Evolutionary conservation across 2,888 invertebrate genomes (phyloP).

Genomic region (Cetonia aurata): DNA sequence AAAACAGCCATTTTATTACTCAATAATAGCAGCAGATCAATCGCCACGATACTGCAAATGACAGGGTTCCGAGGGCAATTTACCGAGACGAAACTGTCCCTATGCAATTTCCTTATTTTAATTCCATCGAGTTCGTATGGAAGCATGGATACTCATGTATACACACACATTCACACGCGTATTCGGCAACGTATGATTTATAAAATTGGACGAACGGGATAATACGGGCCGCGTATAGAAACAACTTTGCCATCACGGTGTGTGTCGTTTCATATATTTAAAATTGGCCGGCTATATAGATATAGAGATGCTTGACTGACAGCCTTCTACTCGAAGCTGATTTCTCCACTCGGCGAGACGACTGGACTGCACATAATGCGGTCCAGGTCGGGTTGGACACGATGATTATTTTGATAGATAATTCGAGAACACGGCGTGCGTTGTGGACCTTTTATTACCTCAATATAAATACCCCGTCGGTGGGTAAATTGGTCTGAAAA

Average conservation of each 20-base stretch:
- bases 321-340: slow-evolving; percentile 28
- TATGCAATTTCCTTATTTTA: slow-evolving; percentile 55
- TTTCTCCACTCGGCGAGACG: slow-evolving; percentile 42
- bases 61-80: slow-evolving; percentile 55
- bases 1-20: slow-evolving; percentile 57
- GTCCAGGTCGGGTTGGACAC: slow-evolving; percentile 46
- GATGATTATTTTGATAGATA: slow-evolving; percentile 52
- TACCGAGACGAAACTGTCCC: slow-evolving; percentile 47
- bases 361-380: slow-evolving; percentile 36
- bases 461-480: slow-evolving; percentile 47
- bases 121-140: slow-evolving; percentile 44
- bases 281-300: slow-evolving; percentile 45
- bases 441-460: slow-evolving; percentile 47
- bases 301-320: slow-evolving; percentile 28
- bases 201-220: slow-evolving; percentile 55
- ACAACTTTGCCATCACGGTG: too few species aligned
- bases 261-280: slow-evolving; percentile 51
- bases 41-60: slow-evolving; percentile 56
- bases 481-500: slow-evolving; percentile 46
- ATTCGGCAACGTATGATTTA: slow-evolving; percentile 54
- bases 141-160: not conserved
- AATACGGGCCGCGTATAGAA: slow-evolving; percentile 38
- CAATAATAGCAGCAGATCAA: slow-evolving; percentile 55
- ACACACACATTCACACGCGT: slow-evolving; percentile 26
- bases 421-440: slow-evolving; percentile 45